A percentile compares a stretch with the other conserved stretches of the same genome.
Conservation (phyloP, 23 tunicate genomes). For the Corella eumyota region DNA sequence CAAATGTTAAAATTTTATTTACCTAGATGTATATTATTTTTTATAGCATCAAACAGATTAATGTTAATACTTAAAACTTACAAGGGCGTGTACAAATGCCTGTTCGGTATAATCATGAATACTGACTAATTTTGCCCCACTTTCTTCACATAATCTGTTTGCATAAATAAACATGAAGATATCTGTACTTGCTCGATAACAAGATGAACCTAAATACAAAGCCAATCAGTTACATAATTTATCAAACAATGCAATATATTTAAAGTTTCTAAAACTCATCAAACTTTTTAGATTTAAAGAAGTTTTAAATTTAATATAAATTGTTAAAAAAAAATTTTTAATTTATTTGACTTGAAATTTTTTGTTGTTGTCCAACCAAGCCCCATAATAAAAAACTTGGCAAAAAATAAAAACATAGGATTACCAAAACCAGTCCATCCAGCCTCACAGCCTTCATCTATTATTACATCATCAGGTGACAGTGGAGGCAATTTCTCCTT, state of each 20-base stretch:
- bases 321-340: too few species aligned
- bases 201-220: constrained; percentile 48
- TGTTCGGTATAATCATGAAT: constrained; percentile 73
- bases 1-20: too few species aligned
- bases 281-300: too few species aligned
- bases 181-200: constrained; percentile 62
- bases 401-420: not conserved
- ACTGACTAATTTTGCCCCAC: constrained; percentile 39
- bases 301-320: too few species aligned
- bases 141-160: constrained; percentile 55
- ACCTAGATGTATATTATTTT: too few species aligned
- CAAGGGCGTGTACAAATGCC: constrained; percentile 70
- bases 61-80: too few species aligned
- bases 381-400: not conserved
- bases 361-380: not conserved
- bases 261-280: too few species aligned
- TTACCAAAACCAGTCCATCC: constrained; percentile 84
- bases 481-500: constrained; percentile 58
- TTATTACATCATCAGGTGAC: constrained; percentile 10
- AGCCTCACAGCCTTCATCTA: constrained; percentile 80
- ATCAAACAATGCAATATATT: too few species aligned
- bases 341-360: too few species aligned
- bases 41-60: too few species aligned
- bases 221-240: too few species aligned
- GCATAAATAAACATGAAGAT: constrained; percentile 40